phyloP scores from a whole-genome alignment of 2,888 invertebrate genomes.

The Lochmaea crataegi region DNA sequence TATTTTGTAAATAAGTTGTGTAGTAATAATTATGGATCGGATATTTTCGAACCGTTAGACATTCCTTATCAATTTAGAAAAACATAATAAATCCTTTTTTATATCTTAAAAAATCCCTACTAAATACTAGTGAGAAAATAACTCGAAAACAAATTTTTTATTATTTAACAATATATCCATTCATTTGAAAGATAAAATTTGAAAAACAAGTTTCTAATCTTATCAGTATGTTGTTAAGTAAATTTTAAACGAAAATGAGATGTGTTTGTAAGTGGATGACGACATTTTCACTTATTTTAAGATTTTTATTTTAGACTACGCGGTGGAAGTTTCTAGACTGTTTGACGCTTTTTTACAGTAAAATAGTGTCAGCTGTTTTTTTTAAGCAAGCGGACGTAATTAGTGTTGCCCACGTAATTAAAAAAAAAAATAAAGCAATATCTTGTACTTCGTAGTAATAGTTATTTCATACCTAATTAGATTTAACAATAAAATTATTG shows the following conservation, averaged over 20 bases:
- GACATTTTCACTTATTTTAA: neutral
- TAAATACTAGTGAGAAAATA: neutral
- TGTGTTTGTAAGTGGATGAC: neutral
- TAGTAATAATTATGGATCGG: too few relatives aligned
- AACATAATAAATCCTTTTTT: too few relatives aligned
- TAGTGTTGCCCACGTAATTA: neutral
- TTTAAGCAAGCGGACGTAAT: too few relatives aligned
- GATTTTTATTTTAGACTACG: neutral
- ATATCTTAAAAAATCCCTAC: neutral
- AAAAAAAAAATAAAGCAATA: too few relatives aligned
- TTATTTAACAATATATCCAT: neutral
- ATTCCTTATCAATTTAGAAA: too few relatives aligned
- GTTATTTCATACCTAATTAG: too few relatives aligned
- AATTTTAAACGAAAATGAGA: neutral
- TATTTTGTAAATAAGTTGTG: too few relatives aligned
- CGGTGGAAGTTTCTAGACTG: neutral
- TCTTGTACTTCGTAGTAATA: too few relatives aligned
- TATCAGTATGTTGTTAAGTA: constrained; percentile 1
- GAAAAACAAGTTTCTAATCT: constrained; percentile 1
- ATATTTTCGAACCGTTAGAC: too few relatives aligned
- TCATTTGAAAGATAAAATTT: neutral
- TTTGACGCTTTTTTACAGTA: neutral
- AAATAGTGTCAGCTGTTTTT: too few relatives aligned
- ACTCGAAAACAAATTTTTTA: neutral
- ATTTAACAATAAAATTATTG: too few relatives aligned